A percentile compares a stretch with the other conserved stretches of the same genome.
These are phyloP conservation scores for Centropristis striata DNA, from an alignment of 2,113 vertebrate species.

Conservation along the genomic window DNA sequence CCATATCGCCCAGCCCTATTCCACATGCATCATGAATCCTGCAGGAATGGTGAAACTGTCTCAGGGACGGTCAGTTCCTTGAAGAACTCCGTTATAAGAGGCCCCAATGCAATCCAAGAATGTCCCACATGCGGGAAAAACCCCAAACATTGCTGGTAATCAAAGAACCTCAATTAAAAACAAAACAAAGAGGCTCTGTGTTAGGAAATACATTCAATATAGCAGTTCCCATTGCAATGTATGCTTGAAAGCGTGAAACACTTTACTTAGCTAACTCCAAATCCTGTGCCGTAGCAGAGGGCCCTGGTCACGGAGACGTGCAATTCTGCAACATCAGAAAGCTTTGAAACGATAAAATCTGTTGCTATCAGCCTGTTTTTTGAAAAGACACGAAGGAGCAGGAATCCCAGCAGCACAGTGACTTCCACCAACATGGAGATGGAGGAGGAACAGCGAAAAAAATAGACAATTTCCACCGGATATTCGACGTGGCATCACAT, in stretches of 20 bases:
- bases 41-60: too few relatives aligned
- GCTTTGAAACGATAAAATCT: background rate
- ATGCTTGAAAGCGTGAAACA: too few relatives aligned
- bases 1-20: too few relatives aligned
- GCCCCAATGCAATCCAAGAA: background rate
- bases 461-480: constrained; percentile 91
- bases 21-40: too few relatives aligned
- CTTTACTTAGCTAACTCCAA: too few relatives aligned
- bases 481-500: constrained; percentile 98
- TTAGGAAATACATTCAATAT: too few relatives aligned
- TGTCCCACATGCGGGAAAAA: constrained; percentile 18
- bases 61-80: background rate
- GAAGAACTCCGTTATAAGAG: background rate
- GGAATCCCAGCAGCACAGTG: constrained; percentile 88
- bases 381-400: constrained; percentile 56
- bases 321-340: background rate
- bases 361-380: background rate
- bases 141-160: background rate
- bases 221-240: too few relatives aligned
- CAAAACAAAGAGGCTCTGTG: background rate
- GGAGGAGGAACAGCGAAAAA: constrained; percentile 36
- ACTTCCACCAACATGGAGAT: constrained; percentile 89
- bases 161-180: background rate
- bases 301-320: too few relatives aligned
- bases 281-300: too few relatives aligned